Evolutionary conservation across 2,888 invertebrate genomes (phyloP).

Genomic region (Endomychus coccineus): DNA sequence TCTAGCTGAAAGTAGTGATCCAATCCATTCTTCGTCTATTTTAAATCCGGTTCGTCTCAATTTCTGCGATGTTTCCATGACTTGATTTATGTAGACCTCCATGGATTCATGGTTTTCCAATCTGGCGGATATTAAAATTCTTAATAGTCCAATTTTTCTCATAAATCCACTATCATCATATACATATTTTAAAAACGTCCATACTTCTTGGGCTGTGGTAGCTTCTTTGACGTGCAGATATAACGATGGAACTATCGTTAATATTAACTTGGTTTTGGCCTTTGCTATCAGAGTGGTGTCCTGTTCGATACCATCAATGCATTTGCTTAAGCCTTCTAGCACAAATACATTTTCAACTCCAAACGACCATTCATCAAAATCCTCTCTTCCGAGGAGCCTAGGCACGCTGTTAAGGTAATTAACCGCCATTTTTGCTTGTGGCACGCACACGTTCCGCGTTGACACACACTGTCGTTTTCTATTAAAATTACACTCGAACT

Average conservation of each 20-base stretch:
- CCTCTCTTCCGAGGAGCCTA: too few relatives aligned
- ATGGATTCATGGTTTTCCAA: constrained; percentile 27
- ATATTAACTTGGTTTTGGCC: constrained; percentile 24
- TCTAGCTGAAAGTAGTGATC: constrained; percentile 28
- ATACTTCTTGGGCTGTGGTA: constrained; percentile 21
- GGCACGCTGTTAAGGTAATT: too few relatives aligned
- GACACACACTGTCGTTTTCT: too few relatives aligned
- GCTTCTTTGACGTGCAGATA: constrained; percentile 24
- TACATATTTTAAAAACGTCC: constrained; percentile 23
- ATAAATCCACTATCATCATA: constrained; percentile 28
- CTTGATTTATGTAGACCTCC: constrained; percentile 28
- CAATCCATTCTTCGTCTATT: constrained; percentile 28
- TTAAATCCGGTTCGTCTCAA: constrained; percentile 27
- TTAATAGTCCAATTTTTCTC: constrained; percentile 27
- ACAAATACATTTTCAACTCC: too few relatives aligned
- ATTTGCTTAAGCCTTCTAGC: too few relatives aligned
- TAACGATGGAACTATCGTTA: constrained; percentile 24
- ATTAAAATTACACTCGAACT: too few relatives aligned
- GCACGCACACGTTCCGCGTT: too few relatives aligned
- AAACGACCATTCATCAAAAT: too few relatives aligned
- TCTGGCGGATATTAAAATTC: constrained; percentile 24
- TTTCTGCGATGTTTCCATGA: constrained; percentile 27
- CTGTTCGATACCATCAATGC: too few relatives aligned
- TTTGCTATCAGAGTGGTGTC: too few relatives aligned
- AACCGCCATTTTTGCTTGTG: too few relatives aligned